Evolutionary conservation across 2,888 invertebrate species (phyloP), one percentile per base, ranked within the genome.

Genomic region (Cephus sareptanus): DNA sequence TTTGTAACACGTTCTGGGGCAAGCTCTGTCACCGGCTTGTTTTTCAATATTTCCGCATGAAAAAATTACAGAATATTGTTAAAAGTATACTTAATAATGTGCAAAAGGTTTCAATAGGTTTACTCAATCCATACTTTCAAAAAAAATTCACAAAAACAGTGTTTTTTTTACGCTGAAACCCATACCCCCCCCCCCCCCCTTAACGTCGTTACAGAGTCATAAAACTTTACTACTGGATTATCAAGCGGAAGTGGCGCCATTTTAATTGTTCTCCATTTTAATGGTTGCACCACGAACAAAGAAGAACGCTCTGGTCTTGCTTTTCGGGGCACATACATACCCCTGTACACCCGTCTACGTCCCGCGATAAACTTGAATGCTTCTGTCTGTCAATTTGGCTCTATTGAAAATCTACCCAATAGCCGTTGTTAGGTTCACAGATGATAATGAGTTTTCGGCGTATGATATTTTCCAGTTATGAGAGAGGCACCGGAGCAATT

Each of bases 391-490:
- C 15, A 56, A 56, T 56, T 56, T 56, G 56, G 23, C 9, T 56
- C 23, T 56, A 56, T 15, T 2, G 23, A 56, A 56, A 56, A 56
- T 56, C 23, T 15, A 23, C 1, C 56, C 23, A 56, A 56, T 56
- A 23, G 56, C 9, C 23, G 23, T 56, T 15, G 23, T 23, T 9
- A 1, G 56, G 9, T 56, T 56, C 23, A 23, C 56, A 23, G 56
- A 23, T 56, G 23, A 23, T 56, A 56, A 56, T 56, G 71, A 34
- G 71, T 34, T 71, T 71, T 33, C 12, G 71, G 13, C 31, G 4
- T 33, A 56, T 31, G 71, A 31, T 71, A 31, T 71, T 71, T 71
- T 71, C 71, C 71, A 23, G 71, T 71, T 71, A 71, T 71, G 71
- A 71, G 56, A 56, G 23, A 56, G 12, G 12, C 71, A 34, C 31